Percentiles rank a stretch among this genome's conserved stretches.
These are phyloP conservation scores for Epinephelus fuscoguttatus DNA, from an alignment of 2,113 vertebrate genomes.

Conservation along the genomic window DNA sequence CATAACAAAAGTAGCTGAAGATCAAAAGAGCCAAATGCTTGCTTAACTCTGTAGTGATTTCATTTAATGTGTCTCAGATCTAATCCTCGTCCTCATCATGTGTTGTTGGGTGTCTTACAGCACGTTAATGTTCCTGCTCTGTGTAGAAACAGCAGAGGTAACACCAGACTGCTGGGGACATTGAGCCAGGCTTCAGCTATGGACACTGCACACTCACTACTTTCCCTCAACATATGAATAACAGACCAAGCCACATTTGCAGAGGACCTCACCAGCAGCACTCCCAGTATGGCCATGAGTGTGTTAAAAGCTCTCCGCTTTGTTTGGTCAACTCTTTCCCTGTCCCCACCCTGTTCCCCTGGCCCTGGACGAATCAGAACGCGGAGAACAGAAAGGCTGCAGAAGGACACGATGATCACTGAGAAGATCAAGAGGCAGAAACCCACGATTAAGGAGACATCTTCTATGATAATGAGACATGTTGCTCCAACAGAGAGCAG, in stretches of 20 bases:
- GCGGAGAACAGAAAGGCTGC: constrained; percentile 10
- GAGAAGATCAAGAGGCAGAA: fast-evolving
- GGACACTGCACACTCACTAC: fast-evolving
- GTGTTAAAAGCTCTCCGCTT: constrained; percentile 30
- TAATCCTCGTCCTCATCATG: background rate
- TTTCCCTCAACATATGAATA: fast-evolving
- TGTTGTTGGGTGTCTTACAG: background rate
- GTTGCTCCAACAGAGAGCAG: background rate
- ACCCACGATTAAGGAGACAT: too few species aligned
- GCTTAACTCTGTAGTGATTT: background rate
- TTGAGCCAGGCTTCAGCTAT: background rate
- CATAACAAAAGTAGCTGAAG: too few species aligned
- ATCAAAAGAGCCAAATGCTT: background rate
- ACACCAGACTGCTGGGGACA: constrained; percentile 34
- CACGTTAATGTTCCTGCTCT: background rate
- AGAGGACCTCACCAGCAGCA: background rate
- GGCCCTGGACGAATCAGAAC: constrained; percentile 11
- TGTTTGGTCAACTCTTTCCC: background rate
- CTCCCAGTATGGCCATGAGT: constrained; percentile 23
- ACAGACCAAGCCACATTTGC: background rate
- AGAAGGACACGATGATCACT: background rate
- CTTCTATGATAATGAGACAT: fast-evolving
- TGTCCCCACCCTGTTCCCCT: background rate
- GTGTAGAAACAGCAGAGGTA: constrained; percentile 32
- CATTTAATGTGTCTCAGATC: too few species aligned